Evolutionary conservation across 2,888 invertebrate genomes (phyloP).

Genomic region (Lymantria dispar): DNA sequence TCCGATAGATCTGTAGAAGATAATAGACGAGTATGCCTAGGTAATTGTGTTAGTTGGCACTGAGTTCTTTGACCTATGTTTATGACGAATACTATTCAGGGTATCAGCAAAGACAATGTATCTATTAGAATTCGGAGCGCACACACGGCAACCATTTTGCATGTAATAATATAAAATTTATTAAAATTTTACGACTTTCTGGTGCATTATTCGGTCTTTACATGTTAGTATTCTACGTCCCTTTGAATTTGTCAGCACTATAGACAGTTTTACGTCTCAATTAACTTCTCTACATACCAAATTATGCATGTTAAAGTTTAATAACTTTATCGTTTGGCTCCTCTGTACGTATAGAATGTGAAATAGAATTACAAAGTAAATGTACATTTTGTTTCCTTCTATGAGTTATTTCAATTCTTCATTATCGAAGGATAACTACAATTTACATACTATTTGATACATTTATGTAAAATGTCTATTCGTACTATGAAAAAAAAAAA

Average conservation of each 20-base stretch:
- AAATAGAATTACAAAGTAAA: no score
- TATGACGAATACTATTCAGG: slow-evolving; percentile 49
- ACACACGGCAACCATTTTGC: slow-evolving; percentile 45
- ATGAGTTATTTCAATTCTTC: no score
- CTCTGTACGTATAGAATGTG: no score
- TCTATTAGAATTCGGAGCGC: slow-evolving; percentile 67
- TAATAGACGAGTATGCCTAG: no score
- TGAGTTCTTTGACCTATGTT: slow-evolving; percentile 36
- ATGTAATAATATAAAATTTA: slow-evolving; percentile 40
- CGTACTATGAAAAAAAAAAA: no score
- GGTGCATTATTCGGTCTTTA: slow-evolving; percentile 34
- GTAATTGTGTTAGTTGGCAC: slow-evolving; percentile 1
- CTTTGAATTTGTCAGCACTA: slow-evolving; percentile 17
- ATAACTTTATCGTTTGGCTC: not conserved
- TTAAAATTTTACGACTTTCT: slow-evolving; percentile 51
- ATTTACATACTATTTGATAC: no score
- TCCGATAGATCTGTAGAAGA: no score
- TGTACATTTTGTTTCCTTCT: no score
- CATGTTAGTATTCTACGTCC: slow-evolving; percentile 8
- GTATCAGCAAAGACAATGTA: slow-evolving; percentile 51
- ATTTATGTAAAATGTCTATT: no score
- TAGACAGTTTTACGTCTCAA: slow-evolving; percentile 4
- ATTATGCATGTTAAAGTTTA: not conserved
- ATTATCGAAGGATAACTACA: no score
- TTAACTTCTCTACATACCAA: not conserved